Percentiles rank a stretch among this genome's conserved stretches.
Conservation (phyloP, 2,888 invertebrate species). For the Coelogynopora nodosa region DNA sequence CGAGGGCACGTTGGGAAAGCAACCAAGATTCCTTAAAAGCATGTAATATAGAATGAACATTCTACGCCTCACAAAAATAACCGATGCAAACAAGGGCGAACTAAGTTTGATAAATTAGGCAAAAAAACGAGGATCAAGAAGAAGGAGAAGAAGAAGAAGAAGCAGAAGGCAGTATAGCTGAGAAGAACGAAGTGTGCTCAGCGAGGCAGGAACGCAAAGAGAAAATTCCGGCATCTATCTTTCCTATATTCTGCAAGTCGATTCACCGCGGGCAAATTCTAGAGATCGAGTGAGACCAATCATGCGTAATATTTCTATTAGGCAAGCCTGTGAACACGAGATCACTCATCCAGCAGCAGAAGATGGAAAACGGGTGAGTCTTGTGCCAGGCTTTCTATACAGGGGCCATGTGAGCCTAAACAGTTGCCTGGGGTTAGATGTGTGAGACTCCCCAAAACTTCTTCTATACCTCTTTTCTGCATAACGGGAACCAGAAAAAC, state of each 20-base stretch:
- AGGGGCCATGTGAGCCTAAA: not conserved
- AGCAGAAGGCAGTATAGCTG: not conserved
- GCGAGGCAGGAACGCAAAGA: not conserved
- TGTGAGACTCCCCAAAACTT: not conserved
- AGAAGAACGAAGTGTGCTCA: not conserved
- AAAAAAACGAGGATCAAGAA: not conserved
- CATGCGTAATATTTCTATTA: slow-evolving; percentile 28
- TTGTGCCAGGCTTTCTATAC: not conserved
- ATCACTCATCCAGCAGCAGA: not conserved
- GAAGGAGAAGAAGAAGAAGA: not conserved
- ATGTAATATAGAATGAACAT: not conserved
- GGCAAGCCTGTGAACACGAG: not conserved
- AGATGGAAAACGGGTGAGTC: not conserved
- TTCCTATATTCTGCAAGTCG: not conserved
- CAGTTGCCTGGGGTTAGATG: not conserved
- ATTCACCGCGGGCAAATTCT: slow-evolving; percentile 7
- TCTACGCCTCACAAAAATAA: not conserved
- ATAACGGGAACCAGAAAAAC: too few relatives aligned
- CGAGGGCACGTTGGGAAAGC: not conserved
- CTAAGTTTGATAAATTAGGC: slow-evolving; percentile 12
- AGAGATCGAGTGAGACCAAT: slow-evolving; percentile 6
- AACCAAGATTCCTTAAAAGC: not conserved
- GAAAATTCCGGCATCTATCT: not conserved
- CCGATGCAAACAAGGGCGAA: not conserved
- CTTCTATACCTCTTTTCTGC: not conserved